These are phyloP conservation scores for Matsumyia berberina DNA, from an alignment of 2,888 invertebrate species.

Conservation along the genomic window DNA sequence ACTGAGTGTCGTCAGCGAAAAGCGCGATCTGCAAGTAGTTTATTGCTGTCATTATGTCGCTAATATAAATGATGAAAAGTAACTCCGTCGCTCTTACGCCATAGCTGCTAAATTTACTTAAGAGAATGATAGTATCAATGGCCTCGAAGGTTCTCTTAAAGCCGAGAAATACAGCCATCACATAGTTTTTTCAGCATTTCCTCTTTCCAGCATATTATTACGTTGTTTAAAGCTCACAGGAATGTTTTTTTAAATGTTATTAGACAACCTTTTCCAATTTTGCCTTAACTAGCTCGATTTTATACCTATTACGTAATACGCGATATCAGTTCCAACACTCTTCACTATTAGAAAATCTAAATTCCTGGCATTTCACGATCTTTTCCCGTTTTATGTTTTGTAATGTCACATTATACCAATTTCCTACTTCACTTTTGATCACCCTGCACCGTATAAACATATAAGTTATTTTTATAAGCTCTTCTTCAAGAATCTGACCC, in stretches of 20 bases:
- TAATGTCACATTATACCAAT: background rate
- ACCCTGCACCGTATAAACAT: background rate
- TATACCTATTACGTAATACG: too few relatives aligned
- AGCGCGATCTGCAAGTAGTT: too few relatives aligned
- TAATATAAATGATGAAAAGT: too few relatives aligned
- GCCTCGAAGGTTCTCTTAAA: background rate
- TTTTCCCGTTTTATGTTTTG: constrained; percentile 1
- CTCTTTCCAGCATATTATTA: background rate
- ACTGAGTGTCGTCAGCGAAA: too few relatives aligned
- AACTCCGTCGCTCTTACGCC: too few relatives aligned
- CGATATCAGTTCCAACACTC: background rate
- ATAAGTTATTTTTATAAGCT: background rate
- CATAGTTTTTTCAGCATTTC: background rate
- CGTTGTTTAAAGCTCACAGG: background rate
- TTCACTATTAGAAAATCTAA: background rate
- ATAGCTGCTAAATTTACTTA: too few relatives aligned
- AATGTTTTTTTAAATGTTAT: background rate
- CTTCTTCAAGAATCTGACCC: background rate
- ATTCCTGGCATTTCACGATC: constrained; percentile 12
- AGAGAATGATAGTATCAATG: too few relatives aligned
- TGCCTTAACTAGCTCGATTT: too few relatives aligned
- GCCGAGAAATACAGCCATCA: background rate
- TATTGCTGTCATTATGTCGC: too few relatives aligned
- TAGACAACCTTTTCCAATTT: constrained; percentile 1
- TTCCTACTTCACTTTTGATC: background rate